Conservation (phyloP, 2,113 vertebrate genomes). For the Glaucomys volans region DNA sequence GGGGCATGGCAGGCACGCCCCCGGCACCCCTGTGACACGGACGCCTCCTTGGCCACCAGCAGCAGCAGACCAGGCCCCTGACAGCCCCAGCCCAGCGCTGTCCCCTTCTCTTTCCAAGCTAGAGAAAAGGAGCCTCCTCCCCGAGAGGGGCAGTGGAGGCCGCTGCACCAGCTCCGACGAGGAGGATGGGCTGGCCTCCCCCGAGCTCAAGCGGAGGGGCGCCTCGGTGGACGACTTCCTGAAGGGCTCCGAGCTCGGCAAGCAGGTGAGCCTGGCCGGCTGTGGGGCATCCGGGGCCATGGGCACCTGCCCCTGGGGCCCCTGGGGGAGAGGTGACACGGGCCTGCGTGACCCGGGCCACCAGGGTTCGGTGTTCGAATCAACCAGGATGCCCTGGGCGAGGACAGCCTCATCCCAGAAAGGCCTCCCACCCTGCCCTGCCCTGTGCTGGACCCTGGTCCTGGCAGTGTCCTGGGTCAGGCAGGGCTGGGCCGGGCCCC, state of each 20-base stretch:
- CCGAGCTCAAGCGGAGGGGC: slow-evolving; percentile 90
- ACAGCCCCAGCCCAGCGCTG: background rate
- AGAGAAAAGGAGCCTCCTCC: slow-evolving; percentile 95
- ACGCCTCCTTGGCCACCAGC: background rate
- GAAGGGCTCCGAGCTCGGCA: slow-evolving; percentile 95
- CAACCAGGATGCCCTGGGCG: rapidly evolving
- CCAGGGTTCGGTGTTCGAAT: background rate
- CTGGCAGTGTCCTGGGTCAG: rapidly evolving
- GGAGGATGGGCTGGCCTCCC: slow-evolving; percentile 93
- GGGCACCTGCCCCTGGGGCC: rapidly evolving
- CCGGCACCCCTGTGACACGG: rapidly evolving
- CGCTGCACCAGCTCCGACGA: slow-evolving; percentile 93
- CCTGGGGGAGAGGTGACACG: background rate
- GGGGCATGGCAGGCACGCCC: rapidly evolving
- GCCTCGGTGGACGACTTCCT: slow-evolving; percentile 98
- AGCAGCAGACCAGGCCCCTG: too few relatives aligned
- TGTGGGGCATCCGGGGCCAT: rapidly evolving
- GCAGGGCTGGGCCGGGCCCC: rapidly evolving
- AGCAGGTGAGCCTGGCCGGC: slow-evolving; percentile 89
- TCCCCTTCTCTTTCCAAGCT: slow-evolving; percentile 84
- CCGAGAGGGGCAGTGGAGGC: slow-evolving; percentile 87
- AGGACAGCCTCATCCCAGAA: rapidly evolving
- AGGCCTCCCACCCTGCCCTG: background rate
- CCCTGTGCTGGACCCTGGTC: background rate
- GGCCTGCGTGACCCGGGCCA: too few relatives aligned